Evolutionary conservation across 2,888 invertebrate genomes (phyloP).

Genomic region (Sphecodes monilicornis): DNA sequence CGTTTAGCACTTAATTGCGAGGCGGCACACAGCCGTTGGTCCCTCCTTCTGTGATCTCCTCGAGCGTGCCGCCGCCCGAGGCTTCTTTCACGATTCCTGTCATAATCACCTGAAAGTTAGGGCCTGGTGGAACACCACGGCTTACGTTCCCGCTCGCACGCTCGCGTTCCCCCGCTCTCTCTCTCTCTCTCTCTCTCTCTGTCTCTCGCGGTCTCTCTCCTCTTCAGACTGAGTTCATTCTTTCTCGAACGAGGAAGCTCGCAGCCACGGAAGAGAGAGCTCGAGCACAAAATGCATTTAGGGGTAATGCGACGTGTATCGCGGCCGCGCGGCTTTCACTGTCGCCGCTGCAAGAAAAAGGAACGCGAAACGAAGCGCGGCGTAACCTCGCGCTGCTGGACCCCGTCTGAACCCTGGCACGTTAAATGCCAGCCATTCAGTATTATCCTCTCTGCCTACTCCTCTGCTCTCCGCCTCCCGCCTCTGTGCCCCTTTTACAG

Average conservation of each 20-base stretch:
- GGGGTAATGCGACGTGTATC: conserved; percentile 81
- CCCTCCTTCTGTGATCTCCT: conserved; percentile 57
- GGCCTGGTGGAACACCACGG: conserved; percentile 48
- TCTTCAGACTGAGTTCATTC: conserved; percentile 56
- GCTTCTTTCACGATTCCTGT: conserved; percentile 80
- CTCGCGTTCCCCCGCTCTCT: conserved; percentile 27
- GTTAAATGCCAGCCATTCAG: conserved; percentile 79
- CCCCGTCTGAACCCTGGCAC: conserved; percentile 68
- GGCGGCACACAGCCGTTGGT: conserved; percentile 55
- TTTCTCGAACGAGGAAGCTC: conserved; percentile 62
- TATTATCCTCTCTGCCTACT: conserved; percentile 67
- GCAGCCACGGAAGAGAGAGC: conserved; percentile 49
- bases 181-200: not conserved
- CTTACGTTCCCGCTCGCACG: conserved; percentile 35
- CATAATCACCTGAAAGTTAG: conserved; percentile 80
- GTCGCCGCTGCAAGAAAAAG: conserved; percentile 68
- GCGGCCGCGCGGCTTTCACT: conserved; percentile 75
- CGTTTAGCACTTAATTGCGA: conserved; percentile 75
- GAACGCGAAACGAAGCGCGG: conserved; percentile 62
- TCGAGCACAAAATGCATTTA: conserved; percentile 78
- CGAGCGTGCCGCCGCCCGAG: conserved; percentile 66
- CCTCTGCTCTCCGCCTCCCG: not conserved
- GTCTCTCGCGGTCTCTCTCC: conserved; percentile 29
- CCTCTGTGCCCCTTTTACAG: not conserved
- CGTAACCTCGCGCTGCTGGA: conserved; percentile 64